Percentiles rank a stretch among this genome's conserved stretches.
phyloP scores from a whole-genome alignment of 2,888 invertebrate genomes.

The Eumerus sabulonum region DNA sequence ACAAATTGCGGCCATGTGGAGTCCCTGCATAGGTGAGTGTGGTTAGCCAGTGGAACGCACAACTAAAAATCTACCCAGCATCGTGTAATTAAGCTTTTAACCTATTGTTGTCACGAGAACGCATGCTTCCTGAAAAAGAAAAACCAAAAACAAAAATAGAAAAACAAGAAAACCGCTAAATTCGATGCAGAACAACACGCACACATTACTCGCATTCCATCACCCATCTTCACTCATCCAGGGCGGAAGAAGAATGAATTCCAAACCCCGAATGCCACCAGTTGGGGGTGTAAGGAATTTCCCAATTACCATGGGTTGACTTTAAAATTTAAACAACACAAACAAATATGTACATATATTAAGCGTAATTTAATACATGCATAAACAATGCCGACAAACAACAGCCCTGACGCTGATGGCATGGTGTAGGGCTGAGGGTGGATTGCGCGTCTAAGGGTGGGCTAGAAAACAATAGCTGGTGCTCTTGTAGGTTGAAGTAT shows the following conservation, averaged over 20 bases:
- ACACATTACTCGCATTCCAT: conserved; percentile 61
- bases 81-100: conserved; percentile 64
- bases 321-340: conserved; percentile 68
- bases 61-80: conserved; percentile 54
- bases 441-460: too few relatives aligned
- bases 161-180: neutral
- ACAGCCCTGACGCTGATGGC: conserved; percentile 54
- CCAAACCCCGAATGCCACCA: conserved; percentile 37
- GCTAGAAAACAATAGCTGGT: too few relatives aligned
- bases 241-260: conserved; percentile 20
- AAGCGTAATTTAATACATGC: conserved; percentile 70
- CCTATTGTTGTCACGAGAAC: conserved; percentile 53
- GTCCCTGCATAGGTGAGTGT: conserved; percentile 61
- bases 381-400: conserved; percentile 65
- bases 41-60: conserved; percentile 58
- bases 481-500: too few relatives aligned
- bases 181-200: conserved; percentile 5
- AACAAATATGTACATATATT: conserved; percentile 71
- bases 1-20: conserved; percentile 61
- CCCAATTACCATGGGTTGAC: conserved; percentile 66
- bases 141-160: neutral
- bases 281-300: conserved; percentile 51
- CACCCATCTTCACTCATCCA: conserved; percentile 7
- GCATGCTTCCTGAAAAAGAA: conserved; percentile 18
- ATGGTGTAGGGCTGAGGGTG: too few relatives aligned